phyloP scores from a whole-genome alignment of 2,888 invertebrate species.

The Tetranychus piercei region DNA sequence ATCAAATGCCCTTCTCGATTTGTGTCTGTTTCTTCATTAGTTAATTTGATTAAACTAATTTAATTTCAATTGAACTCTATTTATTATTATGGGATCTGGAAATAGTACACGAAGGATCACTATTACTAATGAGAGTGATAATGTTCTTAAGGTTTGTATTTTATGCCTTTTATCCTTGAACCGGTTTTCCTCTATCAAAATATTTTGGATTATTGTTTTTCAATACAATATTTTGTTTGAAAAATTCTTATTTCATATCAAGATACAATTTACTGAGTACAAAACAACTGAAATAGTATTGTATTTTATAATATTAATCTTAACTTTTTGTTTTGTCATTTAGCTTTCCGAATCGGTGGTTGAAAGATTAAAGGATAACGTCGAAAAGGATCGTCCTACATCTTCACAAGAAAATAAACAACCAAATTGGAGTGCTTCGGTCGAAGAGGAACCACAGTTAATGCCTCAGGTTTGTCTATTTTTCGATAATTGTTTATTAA shows the following conservation, averaged over 20 bases:
- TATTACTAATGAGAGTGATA: slow-evolving; percentile 24
- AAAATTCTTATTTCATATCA: not conserved
- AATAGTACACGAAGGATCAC: slow-evolving; percentile 24
- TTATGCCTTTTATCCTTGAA: not conserved
- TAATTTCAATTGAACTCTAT: not conserved
- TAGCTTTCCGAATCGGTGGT: slow-evolving; percentile 25
- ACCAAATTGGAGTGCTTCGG: not conserved
- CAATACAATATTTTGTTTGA: not conserved
- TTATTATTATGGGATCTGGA: not conserved
- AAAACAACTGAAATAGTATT: not conserved
- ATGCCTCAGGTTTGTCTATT: slow-evolving; percentile 5
- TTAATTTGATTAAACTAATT: not conserved
- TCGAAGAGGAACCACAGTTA: slow-evolving; percentile 1
- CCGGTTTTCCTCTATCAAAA: not conserved
- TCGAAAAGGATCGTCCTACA: slow-evolving; percentile 13
- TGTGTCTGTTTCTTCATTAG: not conserved
- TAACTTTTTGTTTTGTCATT: slow-evolving; percentile 20
- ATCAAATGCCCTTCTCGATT: not conserved
- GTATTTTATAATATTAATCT: not conserved
- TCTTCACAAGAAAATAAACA: not conserved
- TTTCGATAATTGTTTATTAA: not conserved
- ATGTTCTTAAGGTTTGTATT: slow-evolving; percentile 9
- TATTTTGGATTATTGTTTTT: not conserved
- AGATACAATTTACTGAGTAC: too few relatives aligned
- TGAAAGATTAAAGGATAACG: slow-evolving; percentile 20